Conservation (phyloP, 2,888 invertebrate species). For the Idaea dimidiata region DNA sequence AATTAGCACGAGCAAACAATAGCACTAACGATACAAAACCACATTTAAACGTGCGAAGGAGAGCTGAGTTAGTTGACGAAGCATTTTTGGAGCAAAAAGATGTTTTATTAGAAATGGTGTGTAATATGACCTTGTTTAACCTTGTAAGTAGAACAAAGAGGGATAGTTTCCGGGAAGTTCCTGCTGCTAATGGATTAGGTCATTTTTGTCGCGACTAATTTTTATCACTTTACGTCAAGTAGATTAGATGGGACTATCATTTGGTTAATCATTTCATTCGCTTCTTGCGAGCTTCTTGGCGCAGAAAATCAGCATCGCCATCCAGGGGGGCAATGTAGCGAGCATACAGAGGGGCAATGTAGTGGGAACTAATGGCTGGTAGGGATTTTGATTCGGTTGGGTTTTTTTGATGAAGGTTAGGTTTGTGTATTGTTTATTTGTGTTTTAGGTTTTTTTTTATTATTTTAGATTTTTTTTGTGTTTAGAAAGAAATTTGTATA, state of each 20-base stretch:
- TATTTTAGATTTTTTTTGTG: no score
- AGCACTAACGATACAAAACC: conserved; percentile 23
- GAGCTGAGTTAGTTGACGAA: conserved; percentile 52
- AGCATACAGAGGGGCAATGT: no score
- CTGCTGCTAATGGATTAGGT: conserved; percentile 3
- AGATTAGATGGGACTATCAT: conserved; percentile 5
- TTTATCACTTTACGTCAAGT: background rate
- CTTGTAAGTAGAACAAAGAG: background rate
- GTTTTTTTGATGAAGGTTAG: no score
- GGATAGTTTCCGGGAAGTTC: background rate
- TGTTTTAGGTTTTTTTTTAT: no score
- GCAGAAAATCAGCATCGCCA: no score
- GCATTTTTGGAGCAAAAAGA: conserved; percentile 64
- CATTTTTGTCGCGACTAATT: background rate
- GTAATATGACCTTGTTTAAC: conserved; percentile 14
- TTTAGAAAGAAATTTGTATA: no score
- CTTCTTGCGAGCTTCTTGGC: no score
- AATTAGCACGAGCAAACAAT: conserved; percentile 20
- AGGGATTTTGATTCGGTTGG: no score
- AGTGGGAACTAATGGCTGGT: no score
- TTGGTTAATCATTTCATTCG: conserved; percentile 11
- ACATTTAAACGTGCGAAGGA: conserved; percentile 39
- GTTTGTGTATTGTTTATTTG: no score
- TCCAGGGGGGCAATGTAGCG: no score
- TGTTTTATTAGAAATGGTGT: conserved; percentile 59